Evolutionary conservation across 2,888 invertebrate genomes (phyloP).

Genomic region (Eupeodes luniger): DNA sequence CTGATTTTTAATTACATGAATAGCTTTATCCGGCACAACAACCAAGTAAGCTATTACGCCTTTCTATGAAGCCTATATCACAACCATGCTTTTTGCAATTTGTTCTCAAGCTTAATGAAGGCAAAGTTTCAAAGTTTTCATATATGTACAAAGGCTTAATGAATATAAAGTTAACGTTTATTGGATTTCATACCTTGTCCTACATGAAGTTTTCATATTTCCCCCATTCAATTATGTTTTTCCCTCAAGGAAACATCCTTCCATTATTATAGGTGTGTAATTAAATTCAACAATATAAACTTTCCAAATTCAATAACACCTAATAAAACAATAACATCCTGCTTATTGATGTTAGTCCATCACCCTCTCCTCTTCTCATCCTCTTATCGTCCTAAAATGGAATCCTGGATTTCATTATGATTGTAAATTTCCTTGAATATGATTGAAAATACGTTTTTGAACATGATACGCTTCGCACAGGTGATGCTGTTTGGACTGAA

Average conservation of each 20-base stretch:
- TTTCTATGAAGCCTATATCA: constrained; percentile 15
- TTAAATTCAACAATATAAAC: constrained; percentile 44
- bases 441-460: constrained; percentile 71
- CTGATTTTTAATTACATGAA: no score
- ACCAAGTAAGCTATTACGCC: background rate
- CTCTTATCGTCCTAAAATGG: constrained; percentile 13
- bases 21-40: constrained; percentile 1
- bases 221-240: background rate
- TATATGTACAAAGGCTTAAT: background rate
- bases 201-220: background rate
- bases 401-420: constrained; percentile 57
- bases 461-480: constrained; percentile 61
- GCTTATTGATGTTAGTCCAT: constrained; percentile 33
- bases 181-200: no score
- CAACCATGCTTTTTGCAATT: constrained; percentile 29
- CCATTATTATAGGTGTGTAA: constrained; percentile 20
- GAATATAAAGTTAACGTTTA: background rate
- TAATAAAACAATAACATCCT: constrained; percentile 65
- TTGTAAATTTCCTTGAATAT: constrained; percentile 65
- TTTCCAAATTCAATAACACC: constrained; percentile 59
- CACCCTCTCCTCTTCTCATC: constrained; percentile 2
- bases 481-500: constrained; percentile 63
- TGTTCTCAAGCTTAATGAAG: background rate
- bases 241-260: background rate
- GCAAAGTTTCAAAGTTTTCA: no score